Percentiles rank a stretch among this genome's conserved stretches.
phyloP scores from a whole-genome alignment of 2,113 vertebrate species.

The Cyprinus carpio region DNA sequence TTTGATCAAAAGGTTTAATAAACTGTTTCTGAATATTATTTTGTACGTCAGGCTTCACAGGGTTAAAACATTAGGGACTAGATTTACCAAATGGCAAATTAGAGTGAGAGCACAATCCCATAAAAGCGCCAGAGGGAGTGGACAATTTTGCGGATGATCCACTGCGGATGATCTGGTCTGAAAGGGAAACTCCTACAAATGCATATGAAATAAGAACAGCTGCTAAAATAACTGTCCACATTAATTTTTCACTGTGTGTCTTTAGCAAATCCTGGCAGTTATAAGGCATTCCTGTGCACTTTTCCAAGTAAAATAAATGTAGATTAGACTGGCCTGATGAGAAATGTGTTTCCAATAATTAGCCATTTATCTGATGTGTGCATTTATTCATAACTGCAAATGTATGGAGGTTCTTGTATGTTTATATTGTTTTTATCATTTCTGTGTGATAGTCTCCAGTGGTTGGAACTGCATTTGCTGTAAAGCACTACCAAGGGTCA shows the following conservation, averaged over 20 bases:
- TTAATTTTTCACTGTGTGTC: neutral
- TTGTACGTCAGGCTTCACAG: too few relatives aligned
- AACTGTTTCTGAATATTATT: too few relatives aligned
- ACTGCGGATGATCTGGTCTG: too few relatives aligned
- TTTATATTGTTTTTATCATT: neutral
- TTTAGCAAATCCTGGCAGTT: neutral
- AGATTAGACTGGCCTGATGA: neutral
- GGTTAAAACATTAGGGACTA: too few relatives aligned
- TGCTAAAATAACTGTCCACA: too few relatives aligned
- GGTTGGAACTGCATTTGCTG: neutral
- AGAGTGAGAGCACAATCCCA: too few relatives aligned
- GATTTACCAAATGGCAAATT: too few relatives aligned
- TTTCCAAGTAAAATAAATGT: neutral
- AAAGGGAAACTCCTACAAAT: too few relatives aligned
- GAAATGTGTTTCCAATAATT: neutral
- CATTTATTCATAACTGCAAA: neutral
- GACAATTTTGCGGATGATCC: too few relatives aligned
- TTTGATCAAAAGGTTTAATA: too few relatives aligned
- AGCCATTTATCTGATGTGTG: neutral
- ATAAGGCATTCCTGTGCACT: neutral
- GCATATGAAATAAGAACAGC: neutral
- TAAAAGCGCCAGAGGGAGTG: too few relatives aligned
- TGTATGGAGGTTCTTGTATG: neutral
- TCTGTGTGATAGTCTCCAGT: neutral
- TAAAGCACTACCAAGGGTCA: neutral